Base-by-base conservation (phyloP, 2,888 invertebrate species). In the Cerceris rybyensis region DNA sequence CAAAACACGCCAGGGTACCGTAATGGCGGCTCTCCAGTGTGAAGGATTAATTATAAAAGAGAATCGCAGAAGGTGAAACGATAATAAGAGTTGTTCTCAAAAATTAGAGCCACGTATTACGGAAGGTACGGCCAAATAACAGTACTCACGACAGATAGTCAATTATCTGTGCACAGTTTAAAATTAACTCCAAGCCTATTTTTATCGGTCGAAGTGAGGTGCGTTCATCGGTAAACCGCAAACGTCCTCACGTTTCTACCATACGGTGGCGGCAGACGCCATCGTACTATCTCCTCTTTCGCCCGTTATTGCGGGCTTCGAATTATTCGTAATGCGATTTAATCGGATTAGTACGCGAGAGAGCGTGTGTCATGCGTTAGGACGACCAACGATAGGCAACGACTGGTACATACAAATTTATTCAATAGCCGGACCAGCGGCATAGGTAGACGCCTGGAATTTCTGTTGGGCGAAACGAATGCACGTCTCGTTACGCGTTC, bases 301-400 rank as follows among this genome's bases (percentile, higher is more conserved):
- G 14, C 14, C 78, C 76, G 78, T 82, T 85, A 84, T 86, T 82
- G 82, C 84, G 70, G 73, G 28, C 68, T 80, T 70, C 80, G 79
- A 86, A 89, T 86, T 86, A 85, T 85, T 88, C 84, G 85, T 87
- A 87, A 88, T 86, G 82, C 84, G 82, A 86, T 87, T 85, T 85
- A 86, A 88, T 87, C 85, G 84, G 87, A 88, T 90, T 87, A 87
- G 81, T 75, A 77, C 71, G 81, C 76, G 77, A 68, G 77, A 68
- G 76, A 82, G 75, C 83, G 72, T 83, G 82, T 79, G 81, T 86
- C 84, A 83, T 84, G 80, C 70, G 73, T 75, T 79, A 71, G 71
- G 28, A 14, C 28, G 42, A 17, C 46, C 43, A 14, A 17, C 17
- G 55, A 28, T 70, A 69, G 70, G 54, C 76, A 83, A 75, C 60